Base-by-base conservation (phyloP, 1,140 invertebrate genomes). In the Papilio dardanus region DNA sequence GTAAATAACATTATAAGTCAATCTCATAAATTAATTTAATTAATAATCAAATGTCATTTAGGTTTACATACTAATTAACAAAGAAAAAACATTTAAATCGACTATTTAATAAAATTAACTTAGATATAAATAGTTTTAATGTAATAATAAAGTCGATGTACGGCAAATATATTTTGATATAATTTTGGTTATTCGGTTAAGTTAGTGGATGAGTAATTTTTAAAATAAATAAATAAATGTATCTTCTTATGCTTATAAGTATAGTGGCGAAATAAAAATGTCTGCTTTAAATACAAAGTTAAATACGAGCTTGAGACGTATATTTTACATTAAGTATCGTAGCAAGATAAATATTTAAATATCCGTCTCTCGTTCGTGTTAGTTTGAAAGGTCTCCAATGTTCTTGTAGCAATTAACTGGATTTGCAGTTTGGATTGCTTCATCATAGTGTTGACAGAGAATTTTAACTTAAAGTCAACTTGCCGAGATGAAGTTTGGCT, bases 361-460 rank as follows among this genome's bases (percentile, higher is more conserved):
- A 76, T 76, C 65, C 73, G 71, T 54, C 71, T 68, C 46, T 79
- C 74, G 71, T 66, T 66, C 58, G 74, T 73, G 74, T 80, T 77
- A 81, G 76, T 81, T 76, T 76, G 79, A 84, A 83, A 83, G 66
- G 76, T 74, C 73, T 78, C 28, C 50, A 54, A 66, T 54, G 79
- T 74, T 81, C 73, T 80, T 58, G 78, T 68, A 82, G 81, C 79
- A 86, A 87, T 87, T 86, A 87, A 81, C 74, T 75, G 81, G 84
- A 85, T 85, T 87, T 84, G 71, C 65, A 77, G 77, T 76, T 81
- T 76, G 79, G 76, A 83, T 83, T 78, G 76, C 74, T 76, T 79
- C 74, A 71, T 71, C 71, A 71, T 77, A 76, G 74, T 82, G 79
- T 83, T 81, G 82, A 82, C 80, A 78, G 74, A 68, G 79, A 83